These are phyloP conservation scores for Temnothorax curvispinosus DNA, from an alignment of 1,140 invertebrate species.

Conservation along the genomic window DNA sequence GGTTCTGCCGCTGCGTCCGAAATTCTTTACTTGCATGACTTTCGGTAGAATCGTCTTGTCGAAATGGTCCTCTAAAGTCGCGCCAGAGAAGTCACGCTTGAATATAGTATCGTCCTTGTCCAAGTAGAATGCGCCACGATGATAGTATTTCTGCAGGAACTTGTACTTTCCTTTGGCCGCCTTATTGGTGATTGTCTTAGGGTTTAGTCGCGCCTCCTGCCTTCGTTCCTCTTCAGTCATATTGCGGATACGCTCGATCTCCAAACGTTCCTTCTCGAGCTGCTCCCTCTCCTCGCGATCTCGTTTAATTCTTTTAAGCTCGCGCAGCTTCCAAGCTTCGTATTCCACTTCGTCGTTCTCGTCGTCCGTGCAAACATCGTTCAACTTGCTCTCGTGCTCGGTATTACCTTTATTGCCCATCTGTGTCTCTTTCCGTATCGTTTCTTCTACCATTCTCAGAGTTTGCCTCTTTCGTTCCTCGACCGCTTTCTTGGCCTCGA, in stretches of 20 bases:
- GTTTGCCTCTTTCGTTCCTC: slow-evolving; percentile 92
- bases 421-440: slow-evolving; percentile 91
- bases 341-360: slow-evolving; percentile 99
- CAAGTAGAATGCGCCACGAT: slow-evolving; percentile 99
- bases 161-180: slow-evolving; percentile 99
- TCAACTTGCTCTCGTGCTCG: slow-evolving; percentile 89
- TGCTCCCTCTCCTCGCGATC: slow-evolving; percentile 97
- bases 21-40: slow-evolving; percentile 99
- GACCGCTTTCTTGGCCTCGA: slow-evolving; percentile 87
- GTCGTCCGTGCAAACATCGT: slow-evolving; percentile 98
- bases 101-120: slow-evolving; percentile 97
- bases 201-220: slow-evolving; percentile 96
- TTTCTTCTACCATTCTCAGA: slow-evolving; percentile 96
- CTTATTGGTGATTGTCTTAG: slow-evolving; percentile 97
- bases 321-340: slow-evolving; percentile 98
- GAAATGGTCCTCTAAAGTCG: slow-evolving; percentile 99
- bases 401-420: slow-evolving; percentile 85
- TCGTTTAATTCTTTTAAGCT: slow-evolving; percentile 97
- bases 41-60: slow-evolving; percentile 99
- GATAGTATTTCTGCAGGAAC: slow-evolving; percentile 99
- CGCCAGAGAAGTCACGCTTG: slow-evolving; percentile 98
- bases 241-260: slow-evolving; percentile 96
- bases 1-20: slow-evolving; percentile 98
- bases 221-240: slow-evolving; percentile 99
- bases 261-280: slow-evolving; percentile 94